Base-by-base conservation (phyloP, 2,888 invertebrate species). In the Oscheius sp. region DNA sequence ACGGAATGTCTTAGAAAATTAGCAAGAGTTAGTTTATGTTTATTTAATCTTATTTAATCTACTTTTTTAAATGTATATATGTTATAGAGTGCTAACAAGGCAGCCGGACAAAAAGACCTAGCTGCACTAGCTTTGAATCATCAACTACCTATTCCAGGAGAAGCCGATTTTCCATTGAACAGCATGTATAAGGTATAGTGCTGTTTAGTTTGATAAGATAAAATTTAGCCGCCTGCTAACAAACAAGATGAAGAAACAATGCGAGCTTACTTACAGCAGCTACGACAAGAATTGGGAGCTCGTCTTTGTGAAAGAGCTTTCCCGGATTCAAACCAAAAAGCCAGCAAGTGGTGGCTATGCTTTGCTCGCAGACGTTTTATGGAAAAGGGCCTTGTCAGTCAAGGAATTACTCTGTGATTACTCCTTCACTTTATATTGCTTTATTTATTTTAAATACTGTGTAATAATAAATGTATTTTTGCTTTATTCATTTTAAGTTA, bases 321-420 rank as follows among this genome's bases (percentile, higher is more conserved):
- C 87, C 76, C 74, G 6, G 91, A 91, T 49, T 90, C 91, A 12
- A 93, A 93, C 75, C 94, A 94, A 6, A 95, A 94, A 86, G 95
- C 97, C 8, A 94, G 93, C 86, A 98, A 98, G 86, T 98, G 98
- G 98, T 98, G 98, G 98, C 89, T 96, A 67, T 98, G 98, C 87
- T 98, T 99, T 89, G 93, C 95, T 30, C 95, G 95, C 87, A 95
- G 95, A 91, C 95, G 95, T 90, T 98, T 98, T 87, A 97, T 98
- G 96, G 98, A 98, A 87, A 97, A 97, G 87, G 94, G 94, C 30
- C 89, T 98, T 30, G 92, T 94, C 33, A 93, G 92, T 0, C 94
- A 94, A 1, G 94, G 94, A 36, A 78, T 79, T 28, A 70, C 63
- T 20, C 71, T 80, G 44, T 81, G 62, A 74, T 44, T 28, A 8